These are phyloP conservation scores for Apostichopus parvimensis DNA, from an alignment of 35 echinoderm and acorn worm species.

Conservation along the genomic window DNA sequence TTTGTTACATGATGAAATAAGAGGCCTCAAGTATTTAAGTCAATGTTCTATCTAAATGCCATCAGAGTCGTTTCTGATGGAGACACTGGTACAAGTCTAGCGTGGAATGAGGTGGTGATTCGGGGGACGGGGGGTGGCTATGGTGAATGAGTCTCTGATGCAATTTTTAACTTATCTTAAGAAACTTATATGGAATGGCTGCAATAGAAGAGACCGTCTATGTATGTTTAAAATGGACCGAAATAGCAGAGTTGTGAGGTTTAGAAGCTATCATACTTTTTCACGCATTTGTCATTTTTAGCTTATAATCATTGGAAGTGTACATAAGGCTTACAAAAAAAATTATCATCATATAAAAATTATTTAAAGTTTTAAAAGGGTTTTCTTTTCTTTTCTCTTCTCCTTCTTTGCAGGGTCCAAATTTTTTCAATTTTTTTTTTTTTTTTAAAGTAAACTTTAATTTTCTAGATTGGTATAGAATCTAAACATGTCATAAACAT, in stretches of 20 bases:
- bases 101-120: background rate
- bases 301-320: background rate
- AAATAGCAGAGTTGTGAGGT: too few relatives aligned
- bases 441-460: background rate
- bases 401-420: slow-evolving; percentile 35
- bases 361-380: background rate
- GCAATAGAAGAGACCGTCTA: background rate
- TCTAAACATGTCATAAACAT: too few relatives aligned
- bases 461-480: background rate
- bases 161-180: too few relatives aligned
- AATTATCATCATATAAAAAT: slow-evolving; percentile 10
- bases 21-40: too few relatives aligned
- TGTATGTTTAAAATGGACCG: too few relatives aligned
- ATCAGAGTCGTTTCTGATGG: too few relatives aligned
- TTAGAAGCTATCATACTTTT: too few relatives aligned
- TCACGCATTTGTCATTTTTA: background rate
- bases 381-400: background rate
- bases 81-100: too few relatives aligned
- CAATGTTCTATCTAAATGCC: too few relatives aligned
- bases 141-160: too few relatives aligned
- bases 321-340: background rate
- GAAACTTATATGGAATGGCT: background rate
- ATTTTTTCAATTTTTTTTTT: background rate
- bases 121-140: too few relatives aligned
- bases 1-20: too few relatives aligned